Percentiles rank a stretch among this genome's conserved stretches.
These are phyloP conservation scores for Agrochola litura DNA, from an alignment of 2,888 invertebrate genomes.

Conservation along the genomic window DNA sequence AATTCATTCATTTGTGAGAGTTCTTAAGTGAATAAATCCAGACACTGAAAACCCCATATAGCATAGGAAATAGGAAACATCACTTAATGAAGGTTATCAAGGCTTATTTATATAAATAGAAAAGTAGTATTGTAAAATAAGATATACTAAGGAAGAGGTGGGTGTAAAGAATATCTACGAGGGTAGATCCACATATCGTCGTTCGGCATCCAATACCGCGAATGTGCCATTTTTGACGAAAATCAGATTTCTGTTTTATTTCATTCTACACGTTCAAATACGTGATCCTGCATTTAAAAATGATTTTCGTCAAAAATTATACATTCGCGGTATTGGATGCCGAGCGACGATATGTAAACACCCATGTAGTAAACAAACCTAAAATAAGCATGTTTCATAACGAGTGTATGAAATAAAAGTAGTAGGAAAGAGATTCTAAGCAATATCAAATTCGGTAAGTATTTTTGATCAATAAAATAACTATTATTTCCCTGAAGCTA, in stretches of 20 bases:
- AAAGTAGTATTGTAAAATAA: not conserved
- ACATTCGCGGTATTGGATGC: no score
- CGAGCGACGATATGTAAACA: not conserved
- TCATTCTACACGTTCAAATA: no score
- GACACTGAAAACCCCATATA: not conserved
- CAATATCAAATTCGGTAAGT: not conserved
- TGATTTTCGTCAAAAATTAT: no score
- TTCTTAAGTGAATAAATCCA: not conserved
- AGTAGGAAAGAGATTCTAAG: not conserved
- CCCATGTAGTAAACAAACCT: not conserved
- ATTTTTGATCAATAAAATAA: not conserved
- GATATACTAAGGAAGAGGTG: not conserved
- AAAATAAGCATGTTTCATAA: not conserved
- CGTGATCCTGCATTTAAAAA: no score
- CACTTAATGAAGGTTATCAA: not conserved
- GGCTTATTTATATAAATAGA: not conserved
- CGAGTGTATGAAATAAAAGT: not conserved
- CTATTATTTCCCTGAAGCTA: not conserved
- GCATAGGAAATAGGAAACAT: not conserved
- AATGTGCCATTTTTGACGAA: no score
- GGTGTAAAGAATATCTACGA: not conserved
- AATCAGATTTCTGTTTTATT: no score
- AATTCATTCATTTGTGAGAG: not conserved
- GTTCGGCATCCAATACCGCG: no score
- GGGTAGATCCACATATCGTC: not conserved